These are phyloP conservation scores for Rhipidura dahli DNA, from an alignment of 2,113 vertebrate species.

Conservation along the genomic window DNA sequence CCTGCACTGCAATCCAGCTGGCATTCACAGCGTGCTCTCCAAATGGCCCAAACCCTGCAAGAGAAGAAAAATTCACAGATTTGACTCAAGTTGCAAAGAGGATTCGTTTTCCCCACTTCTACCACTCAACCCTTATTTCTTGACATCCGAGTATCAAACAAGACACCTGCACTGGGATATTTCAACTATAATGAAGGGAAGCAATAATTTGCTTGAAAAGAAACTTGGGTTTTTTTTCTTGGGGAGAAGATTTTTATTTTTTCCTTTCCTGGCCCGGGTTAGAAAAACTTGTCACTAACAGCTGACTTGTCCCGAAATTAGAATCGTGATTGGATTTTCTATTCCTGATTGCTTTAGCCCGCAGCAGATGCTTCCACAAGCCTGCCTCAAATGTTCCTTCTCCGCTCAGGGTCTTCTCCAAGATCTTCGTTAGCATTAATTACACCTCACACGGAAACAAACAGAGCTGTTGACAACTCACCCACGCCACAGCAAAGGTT, in stretches of 20 bases:
- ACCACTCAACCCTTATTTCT: neutral
- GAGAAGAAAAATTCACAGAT: neutral
- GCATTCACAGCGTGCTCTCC: slow-evolving; percentile 79
- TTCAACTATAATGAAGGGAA: neutral
- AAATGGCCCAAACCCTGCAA: slow-evolving; percentile 81
- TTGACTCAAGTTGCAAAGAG: neutral
- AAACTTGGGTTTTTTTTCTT: rapidly evolving
- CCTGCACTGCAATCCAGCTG: slow-evolving; percentile 84
- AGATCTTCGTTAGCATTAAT: neutral
- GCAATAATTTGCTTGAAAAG: neutral
- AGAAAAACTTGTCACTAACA: neutral
- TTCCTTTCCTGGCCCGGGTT: neutral
- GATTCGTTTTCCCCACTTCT: neutral
- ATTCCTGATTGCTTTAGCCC: neutral
- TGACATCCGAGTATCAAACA: neutral
- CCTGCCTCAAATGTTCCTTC: neutral
- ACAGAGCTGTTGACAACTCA: neutral
- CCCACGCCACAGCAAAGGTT: neutral
- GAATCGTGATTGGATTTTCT: neutral
- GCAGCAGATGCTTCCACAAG: neutral
- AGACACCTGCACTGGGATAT: neutral
- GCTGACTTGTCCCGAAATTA: neutral
- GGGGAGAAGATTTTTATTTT: neutral
- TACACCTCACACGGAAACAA: neutral
- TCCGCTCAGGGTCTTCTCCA: neutral